Evolutionary conservation across 2,888 invertebrate species (phyloP).

Genomic region (Leptogaster cylindrica): DNA sequence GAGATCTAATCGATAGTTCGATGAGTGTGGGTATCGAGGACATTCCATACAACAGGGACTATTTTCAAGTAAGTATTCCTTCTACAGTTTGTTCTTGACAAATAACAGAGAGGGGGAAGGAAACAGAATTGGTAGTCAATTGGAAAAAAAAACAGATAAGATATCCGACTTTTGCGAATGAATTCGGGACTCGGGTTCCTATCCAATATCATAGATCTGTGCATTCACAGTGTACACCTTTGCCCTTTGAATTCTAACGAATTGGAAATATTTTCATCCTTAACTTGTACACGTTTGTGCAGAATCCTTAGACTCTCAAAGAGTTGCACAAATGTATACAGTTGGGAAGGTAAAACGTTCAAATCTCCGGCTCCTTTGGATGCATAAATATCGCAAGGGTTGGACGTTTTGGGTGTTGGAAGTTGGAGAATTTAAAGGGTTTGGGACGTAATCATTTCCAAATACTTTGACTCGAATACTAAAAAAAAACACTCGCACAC

Average conservation of each 20-base stretch:
- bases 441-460: constrained; percentile 43
- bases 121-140: constrained; percentile 34
- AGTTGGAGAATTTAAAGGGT: background rate
- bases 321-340: constrained; percentile 35
- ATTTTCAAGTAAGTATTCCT: constrained; percentile 65
- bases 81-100: constrained; percentile 26
- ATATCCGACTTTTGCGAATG: constrained; percentile 1
- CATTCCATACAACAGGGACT: constrained; percentile 69
- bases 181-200: no score
- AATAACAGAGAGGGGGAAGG: no score
- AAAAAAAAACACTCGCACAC: background rate
- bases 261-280: constrained; percentile 38
- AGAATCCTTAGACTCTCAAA: constrained; percentile 6
- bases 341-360: constrained; percentile 4
- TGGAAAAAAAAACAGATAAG: constrained; percentile 8
- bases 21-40: constrained; percentile 70
- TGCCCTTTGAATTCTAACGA: constrained; percentile 41
- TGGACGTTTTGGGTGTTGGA: background rate
- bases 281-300: constrained; percentile 3
- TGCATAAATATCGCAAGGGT: constrained; percentile 7
- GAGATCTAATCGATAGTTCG: constrained; percentile 67
- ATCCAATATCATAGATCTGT: constrained; percentile 9
- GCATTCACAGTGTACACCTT: background rate
- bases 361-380: background rate
- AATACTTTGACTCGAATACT: constrained; percentile 29